Evolutionary conservation across 2,888 invertebrate genomes (phyloP).

Genomic region (Pterobdella sp.): DNA sequence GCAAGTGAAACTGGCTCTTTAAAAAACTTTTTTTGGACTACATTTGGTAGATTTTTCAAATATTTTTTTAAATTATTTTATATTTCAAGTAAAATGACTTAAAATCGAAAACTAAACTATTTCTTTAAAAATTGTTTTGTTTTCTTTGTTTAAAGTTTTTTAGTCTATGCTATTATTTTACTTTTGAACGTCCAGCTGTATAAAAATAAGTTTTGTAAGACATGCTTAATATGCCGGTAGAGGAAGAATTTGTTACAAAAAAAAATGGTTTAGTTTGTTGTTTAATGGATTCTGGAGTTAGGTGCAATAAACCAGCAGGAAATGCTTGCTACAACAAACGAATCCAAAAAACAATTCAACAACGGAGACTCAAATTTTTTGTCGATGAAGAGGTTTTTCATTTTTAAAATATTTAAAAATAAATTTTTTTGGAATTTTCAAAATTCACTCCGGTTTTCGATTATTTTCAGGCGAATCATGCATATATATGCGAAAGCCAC

Average conservation of each 20-base stretch:
- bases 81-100: too few species aligned
- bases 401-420: neutral
- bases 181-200: too few species aligned
- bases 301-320: conserved; percentile 65
- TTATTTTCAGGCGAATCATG: conserved; percentile 70
- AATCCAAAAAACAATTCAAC: conserved; percentile 88
- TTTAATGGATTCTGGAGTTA: conserved; percentile 36
- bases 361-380: conserved; percentile 76
- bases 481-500: conserved; percentile 92
- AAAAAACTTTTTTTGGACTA: too few species aligned
- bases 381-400: conserved; percentile 69
- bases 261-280: conserved; percentile 35
- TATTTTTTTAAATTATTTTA: too few species aligned
- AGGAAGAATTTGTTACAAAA: conserved; percentile 1
- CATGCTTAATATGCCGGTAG: neutral
- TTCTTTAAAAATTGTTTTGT: too few species aligned
- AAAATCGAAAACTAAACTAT: too few species aligned
- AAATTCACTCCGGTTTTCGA: conserved; percentile 5
- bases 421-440: conserved; percentile 12
- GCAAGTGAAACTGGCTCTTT: too few species aligned
- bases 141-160: too few species aligned
- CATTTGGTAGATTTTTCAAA: too few species aligned
- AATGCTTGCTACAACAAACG: conserved; percentile 93
- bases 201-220: too few species aligned
- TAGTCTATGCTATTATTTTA: too few species aligned